Evolutionary conservation across 2,888 invertebrate genomes (phyloP).

Genomic region (Ormyrus thymus): DNA sequence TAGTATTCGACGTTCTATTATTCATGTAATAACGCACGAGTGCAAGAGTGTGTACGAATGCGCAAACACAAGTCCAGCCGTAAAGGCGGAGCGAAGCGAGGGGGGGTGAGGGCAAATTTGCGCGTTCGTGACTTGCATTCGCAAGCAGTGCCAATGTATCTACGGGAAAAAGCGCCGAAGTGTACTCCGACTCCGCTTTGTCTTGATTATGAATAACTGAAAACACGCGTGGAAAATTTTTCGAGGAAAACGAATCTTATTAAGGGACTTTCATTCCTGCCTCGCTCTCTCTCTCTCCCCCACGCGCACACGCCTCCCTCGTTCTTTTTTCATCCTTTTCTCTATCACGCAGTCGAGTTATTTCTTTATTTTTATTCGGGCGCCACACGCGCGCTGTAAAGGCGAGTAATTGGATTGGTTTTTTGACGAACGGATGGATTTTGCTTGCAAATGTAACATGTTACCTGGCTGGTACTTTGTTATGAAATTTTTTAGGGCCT

Average conservation of each 20-base stretch:
- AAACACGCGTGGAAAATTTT: conserved; percentile 49
- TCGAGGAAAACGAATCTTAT: conserved; percentile 53
- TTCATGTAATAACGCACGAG: too few species aligned
- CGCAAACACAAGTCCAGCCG: neutral
- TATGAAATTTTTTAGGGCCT: conserved; percentile 12
- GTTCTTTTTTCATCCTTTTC: neutral
- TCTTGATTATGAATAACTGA: conserved; percentile 55
- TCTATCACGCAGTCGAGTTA: conserved; percentile 29
- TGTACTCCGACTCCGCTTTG: conserved; percentile 26
- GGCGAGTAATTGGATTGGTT: conserved; percentile 49
- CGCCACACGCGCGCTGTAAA: conserved; percentile 10
- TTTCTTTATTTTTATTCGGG: conserved; percentile 42
- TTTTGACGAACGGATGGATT: conserved; percentile 36
- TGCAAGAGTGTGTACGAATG: neutral
- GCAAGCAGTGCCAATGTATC: neutral
- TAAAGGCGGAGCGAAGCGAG: neutral
- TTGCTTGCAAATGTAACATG: neutral
- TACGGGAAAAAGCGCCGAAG: conserved; percentile 46
- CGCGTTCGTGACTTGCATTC: conserved; percentile 44
- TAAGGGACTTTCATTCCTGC: conserved; percentile 15
- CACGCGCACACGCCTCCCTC: neutral
- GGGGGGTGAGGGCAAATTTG: conserved; percentile 25
- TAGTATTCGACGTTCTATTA: too few species aligned
- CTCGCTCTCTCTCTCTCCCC: neutral
- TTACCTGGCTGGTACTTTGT: neutral